Evolutionary conservation across 2,888 invertebrate genomes (phyloP).

Genomic region (Tipula confusa): DNA sequence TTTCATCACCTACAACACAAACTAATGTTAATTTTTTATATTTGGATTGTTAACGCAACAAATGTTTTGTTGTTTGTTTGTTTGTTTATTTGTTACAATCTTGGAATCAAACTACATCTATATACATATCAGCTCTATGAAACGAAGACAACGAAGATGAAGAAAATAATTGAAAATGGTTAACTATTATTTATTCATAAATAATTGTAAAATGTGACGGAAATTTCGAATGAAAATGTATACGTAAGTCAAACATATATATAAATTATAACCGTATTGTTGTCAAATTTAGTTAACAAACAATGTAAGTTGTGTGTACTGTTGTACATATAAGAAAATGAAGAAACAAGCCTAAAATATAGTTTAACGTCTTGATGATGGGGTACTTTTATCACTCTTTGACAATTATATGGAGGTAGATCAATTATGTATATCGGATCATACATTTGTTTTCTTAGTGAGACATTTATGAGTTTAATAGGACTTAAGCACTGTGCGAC

Average conservation of each 20-base stretch:
- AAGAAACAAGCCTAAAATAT: too few relatives aligned
- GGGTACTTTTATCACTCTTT: too few relatives aligned
- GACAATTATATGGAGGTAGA: too few relatives aligned
- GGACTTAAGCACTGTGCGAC: too few relatives aligned
- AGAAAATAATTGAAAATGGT: neutral
- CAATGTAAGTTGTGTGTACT: too few relatives aligned
- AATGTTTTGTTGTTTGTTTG: neutral
- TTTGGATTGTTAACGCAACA: conserved; percentile 14
- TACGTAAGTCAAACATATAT: neutral
- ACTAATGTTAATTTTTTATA: neutral
- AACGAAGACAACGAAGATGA: neutral
- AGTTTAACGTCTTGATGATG: too few relatives aligned
- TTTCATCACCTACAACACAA: conserved; percentile 15
- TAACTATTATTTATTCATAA: neutral
- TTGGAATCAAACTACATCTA: neutral
- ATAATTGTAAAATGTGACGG: conserved; percentile 25
- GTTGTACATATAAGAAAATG: too few relatives aligned
- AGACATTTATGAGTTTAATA: too few relatives aligned
- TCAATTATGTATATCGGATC: too few relatives aligned
- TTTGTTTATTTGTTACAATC: neutral
- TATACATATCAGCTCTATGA: too few relatives aligned
- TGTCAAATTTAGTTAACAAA: conserved; percentile 14
- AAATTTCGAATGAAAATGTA: neutral
- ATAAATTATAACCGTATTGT: conserved; percentile 3
- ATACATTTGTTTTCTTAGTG: too few relatives aligned